Percentiles rank a stretch among this genome's conserved stretches.
Evolutionary conservation across 2,797 vertebrate species (phyloP).

Genomic region (Balearica regulorum): DNA sequence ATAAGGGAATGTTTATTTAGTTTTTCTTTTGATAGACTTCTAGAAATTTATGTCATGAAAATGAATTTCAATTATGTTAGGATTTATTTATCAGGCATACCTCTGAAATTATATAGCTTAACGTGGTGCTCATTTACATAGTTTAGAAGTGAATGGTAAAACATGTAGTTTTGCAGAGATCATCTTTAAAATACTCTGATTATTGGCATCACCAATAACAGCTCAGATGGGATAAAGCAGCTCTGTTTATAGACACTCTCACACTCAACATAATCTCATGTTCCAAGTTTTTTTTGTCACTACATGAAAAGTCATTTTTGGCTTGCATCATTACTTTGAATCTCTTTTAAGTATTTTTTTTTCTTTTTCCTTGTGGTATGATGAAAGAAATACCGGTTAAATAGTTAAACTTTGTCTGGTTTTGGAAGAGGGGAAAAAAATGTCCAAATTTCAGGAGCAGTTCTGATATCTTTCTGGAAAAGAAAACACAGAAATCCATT

Average conservation of each 20-base stretch:
- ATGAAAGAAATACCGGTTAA: not conserved
- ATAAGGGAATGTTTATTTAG: not conserved
- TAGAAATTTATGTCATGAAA: not conserved
- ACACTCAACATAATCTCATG: constrained; percentile 52
- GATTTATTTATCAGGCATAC: not conserved
- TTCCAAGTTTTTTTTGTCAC: constrained; percentile 46
- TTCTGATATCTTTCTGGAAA: not conserved
- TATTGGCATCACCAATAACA: constrained; percentile 30
- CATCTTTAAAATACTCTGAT: not conserved
- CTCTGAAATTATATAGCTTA: not conserved
- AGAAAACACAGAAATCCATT: not conserved
- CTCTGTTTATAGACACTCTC: constrained; percentile 63
- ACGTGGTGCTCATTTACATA: not conserved
- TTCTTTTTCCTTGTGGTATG: not conserved
- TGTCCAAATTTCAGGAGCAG: not conserved
- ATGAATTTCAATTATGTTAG: not conserved
- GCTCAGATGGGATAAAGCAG: constrained; percentile 38
- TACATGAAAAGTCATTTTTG: constrained; percentile 7
- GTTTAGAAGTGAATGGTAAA: constrained; percentile 1
- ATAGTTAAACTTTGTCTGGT: not conserved
- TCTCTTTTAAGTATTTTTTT: not conserved
- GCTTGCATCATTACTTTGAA: not conserved
- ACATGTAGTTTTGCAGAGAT: not conserved
- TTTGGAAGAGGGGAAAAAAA: not conserved
- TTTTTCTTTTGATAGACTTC: not conserved